phyloP scores from a whole-genome alignment of 2,888 invertebrate species.

The Eustalomyia histrio region DNA sequence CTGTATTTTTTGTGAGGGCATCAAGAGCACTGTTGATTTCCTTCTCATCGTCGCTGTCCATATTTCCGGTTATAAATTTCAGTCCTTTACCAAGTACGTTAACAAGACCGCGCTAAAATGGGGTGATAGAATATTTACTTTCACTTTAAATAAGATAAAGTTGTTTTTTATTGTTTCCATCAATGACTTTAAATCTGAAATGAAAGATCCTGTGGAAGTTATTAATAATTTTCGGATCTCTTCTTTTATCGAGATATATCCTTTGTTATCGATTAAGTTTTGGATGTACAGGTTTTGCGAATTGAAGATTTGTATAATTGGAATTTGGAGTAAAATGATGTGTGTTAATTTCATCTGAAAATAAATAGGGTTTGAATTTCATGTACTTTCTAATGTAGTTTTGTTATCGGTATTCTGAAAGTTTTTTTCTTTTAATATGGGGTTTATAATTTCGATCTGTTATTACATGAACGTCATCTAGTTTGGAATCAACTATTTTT shows the following conservation, averaged over 20 bases:
- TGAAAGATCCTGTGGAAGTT: conserved; percentile 23
- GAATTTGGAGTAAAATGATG: not conserved
- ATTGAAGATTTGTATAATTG: not conserved
- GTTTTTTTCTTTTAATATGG: not conserved
- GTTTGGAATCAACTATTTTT: not conserved
- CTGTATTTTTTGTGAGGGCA: no score
- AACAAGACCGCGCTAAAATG: no score
- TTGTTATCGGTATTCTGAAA: not conserved
- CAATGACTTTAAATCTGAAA: not conserved
- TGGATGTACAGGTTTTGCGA: not conserved
- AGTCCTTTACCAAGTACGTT: conserved; percentile 17
- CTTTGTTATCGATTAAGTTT: not conserved
- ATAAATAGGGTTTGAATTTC: not conserved
- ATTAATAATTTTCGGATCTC: conserved; percentile 7
- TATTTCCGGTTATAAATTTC: conserved; percentile 33
- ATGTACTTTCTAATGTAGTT: not conserved
- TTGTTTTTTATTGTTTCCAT: no score
- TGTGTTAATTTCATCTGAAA: not conserved
- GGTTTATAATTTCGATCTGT: not conserved
- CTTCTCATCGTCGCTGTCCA: conserved; percentile 39
- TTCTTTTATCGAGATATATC: conserved; percentile 9
- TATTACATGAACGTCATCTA: not conserved
- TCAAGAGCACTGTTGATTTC: conserved; percentile 18
- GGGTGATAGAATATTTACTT: no score
- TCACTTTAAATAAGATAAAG: no score